A percentile compares a stretch with the other conserved stretches of the same genome.
Conservation (phyloP, 37 sponge, comb jelly and placozoan genomes). For the Crambe crambe region DNA sequence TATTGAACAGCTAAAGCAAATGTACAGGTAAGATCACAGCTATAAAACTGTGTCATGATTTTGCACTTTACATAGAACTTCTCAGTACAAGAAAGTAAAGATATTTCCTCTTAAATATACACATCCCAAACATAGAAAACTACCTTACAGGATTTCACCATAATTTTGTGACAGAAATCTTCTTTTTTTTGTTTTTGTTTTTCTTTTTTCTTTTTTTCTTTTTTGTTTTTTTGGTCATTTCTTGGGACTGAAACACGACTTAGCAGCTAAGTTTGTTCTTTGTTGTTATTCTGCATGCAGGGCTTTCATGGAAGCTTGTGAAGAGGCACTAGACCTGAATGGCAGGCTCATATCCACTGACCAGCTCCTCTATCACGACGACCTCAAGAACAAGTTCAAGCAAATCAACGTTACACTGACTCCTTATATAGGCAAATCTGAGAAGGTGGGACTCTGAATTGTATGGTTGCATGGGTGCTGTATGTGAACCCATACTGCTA, state of each 20-base stretch:
- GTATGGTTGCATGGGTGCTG: not conserved
- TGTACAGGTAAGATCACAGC: constrained; percentile 57
- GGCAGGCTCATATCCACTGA: constrained; percentile 63
- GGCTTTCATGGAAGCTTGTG: constrained; percentile 68
- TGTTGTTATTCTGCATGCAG: no score
- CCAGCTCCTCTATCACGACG: constrained; percentile 66
- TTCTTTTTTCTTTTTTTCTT: no score
- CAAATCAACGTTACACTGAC: constrained; percentile 47
- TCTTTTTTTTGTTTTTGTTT: no score
- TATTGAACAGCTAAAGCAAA: constrained; percentile 63
- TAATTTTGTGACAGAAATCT: no score
- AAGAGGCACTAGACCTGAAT: constrained; percentile 84
- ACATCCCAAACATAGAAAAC: no score
- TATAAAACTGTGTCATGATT: not conserved
- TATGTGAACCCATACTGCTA: not conserved
- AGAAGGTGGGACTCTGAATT: not conserved
- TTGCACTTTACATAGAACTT: no score
- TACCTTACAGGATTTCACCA: no score
- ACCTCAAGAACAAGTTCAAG: constrained; percentile 54
- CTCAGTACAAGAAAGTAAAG: no score
- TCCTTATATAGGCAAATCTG: constrained; percentile 27
- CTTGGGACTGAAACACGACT: not conserved
- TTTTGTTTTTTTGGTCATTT: no score
- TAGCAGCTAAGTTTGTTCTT: no score
- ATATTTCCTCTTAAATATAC: no score